Evolutionary conservation across 2,888 invertebrate species (phyloP).

Genomic region (Himalopsyche anomala): DNA sequence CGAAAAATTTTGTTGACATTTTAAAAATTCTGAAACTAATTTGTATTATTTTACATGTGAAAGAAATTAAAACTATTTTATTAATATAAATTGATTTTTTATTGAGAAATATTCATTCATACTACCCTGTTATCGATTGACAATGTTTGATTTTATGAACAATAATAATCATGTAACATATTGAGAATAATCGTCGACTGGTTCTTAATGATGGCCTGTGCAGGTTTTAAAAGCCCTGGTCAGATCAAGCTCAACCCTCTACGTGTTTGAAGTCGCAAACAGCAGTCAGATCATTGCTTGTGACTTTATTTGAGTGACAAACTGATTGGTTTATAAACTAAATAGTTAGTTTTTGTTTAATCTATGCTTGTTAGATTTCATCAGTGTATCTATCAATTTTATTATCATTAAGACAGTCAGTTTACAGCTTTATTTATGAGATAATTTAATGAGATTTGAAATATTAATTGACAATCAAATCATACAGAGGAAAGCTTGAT

Average conservation of each 20-base stretch:
- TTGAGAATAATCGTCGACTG: too few relatives aligned
- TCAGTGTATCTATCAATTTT: conserved; percentile 1
- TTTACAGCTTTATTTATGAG: too few relatives aligned
- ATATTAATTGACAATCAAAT: neutral
- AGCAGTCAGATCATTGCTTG: too few relatives aligned
- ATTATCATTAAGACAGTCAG: too few relatives aligned
- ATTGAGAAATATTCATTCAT: conserved; percentile 28
- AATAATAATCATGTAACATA: neutral
- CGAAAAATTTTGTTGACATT: too few relatives aligned
- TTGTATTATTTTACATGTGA: too few relatives aligned
- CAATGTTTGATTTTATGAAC: conserved; percentile 12
- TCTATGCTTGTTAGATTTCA: neutral
- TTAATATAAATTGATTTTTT: conserved; percentile 6
- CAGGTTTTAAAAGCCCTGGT: too few relatives aligned
- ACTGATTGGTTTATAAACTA: neutral
- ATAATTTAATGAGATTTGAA: too few relatives aligned
- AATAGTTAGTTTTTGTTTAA: conserved; percentile 12
- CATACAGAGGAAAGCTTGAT: conserved; percentile 30
- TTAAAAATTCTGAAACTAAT: too few relatives aligned
- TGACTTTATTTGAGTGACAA: neutral
- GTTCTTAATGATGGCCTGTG: too few relatives aligned
- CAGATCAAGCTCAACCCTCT: too few relatives aligned
- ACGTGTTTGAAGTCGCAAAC: too few relatives aligned
- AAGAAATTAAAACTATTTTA: conserved; percentile 30
- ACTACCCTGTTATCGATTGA: conserved; percentile 30